Base-by-base conservation (phyloP, 1,140 invertebrate species). In the Drosophila repletoides region DNA sequence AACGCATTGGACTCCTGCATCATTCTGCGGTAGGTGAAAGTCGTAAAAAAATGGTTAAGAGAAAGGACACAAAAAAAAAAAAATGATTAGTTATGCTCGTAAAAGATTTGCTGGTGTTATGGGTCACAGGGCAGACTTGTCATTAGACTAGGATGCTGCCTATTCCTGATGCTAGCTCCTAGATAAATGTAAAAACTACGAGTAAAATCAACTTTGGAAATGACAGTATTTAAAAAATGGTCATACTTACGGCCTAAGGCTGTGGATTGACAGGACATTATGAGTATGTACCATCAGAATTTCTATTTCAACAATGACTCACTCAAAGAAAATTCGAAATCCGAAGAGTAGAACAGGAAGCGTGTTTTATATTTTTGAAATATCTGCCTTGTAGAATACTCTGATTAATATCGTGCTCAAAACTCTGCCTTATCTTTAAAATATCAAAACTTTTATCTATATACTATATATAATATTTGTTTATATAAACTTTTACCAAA, bases 21-120 rank as follows among this genome's bases (percentile, higher is more conserved):
- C n/a, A 12, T 53, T 34, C 70, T 81, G 76, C 75, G 80, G 80
- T 84, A 84, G 80, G 80, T 84, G 75, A 84, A 84, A 76, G 75
- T 80, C 75, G 31, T 84, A 45, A 70, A 64, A 65, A 15, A 29
- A n/a, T n/a, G n/a, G n/a, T n/a, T n/a, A 68, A 40, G 46, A 12
- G 12, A 14, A 34, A n/a, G 10, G 9, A 19, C 4, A 5, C 5
- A 52, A 6, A 40, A 52, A 31, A 9, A 9, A 21, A 3, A 48
- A 43, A 67, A 63, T n/a, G n/a, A 84, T 84, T 84, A 48, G 79
- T 68, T 79, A 79, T 86, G 79, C 74, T 75, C 79, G 65, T 84
- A 79, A 83, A 83, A 73, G 31, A 45, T 21, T 70, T 31, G n/a
- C 21, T 46, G 45, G 36, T 63, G 55, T 38, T 28, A 28, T 14